Base-by-base conservation (phyloP, 2,888 invertebrate species). In the Stegana nigrithorax region DNA sequence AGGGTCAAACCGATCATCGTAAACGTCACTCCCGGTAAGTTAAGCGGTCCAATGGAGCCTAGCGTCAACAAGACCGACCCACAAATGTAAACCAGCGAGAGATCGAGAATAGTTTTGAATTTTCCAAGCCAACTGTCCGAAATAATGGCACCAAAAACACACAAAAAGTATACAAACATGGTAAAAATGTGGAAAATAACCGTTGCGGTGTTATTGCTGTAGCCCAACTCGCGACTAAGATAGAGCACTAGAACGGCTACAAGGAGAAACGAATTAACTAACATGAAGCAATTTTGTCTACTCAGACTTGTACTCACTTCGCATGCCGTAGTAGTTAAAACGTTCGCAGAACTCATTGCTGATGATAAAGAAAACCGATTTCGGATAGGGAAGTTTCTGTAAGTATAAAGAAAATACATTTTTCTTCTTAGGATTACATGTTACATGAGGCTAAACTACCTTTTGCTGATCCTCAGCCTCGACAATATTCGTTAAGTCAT, bases 321-420 rank as follows among this genome's bases (percentile, higher is more conserved):
- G 89, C 92, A 96, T 93, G 80, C 97, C 97, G 88, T 97, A 98
- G 86, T 90, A 98, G 62, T 93, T 94, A 86, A 97, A 98, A 67
- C 97, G 88, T 86, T 98, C 97, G 85, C 97, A 98, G 85, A 97
- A 97, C 84, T 98, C 98, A 86, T 96, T 95, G 75, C 92, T 89
- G 72, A 98, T 89, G 77, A 98, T 97, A 85, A 97, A 94, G 80
- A 94, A 92, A 1, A 97, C 92, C 17, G 94, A 89, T 74, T 90
- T 91, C 0, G 97, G 97, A 80, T 85, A 86, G 0, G 83, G 84
- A 7, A 80, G 44, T 84, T 84, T 85, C 84, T 84, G 59, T 1
- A 64, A 6, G 7, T 47, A 27, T 1, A 10, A 4, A 2, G 1
- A 3, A 12, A 7, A 7, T 29, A 29, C 29, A 29, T 6, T 0